phyloP scores from a whole-genome alignment of 2,113 vertebrate species.

The Catharus bicknelli region DNA sequence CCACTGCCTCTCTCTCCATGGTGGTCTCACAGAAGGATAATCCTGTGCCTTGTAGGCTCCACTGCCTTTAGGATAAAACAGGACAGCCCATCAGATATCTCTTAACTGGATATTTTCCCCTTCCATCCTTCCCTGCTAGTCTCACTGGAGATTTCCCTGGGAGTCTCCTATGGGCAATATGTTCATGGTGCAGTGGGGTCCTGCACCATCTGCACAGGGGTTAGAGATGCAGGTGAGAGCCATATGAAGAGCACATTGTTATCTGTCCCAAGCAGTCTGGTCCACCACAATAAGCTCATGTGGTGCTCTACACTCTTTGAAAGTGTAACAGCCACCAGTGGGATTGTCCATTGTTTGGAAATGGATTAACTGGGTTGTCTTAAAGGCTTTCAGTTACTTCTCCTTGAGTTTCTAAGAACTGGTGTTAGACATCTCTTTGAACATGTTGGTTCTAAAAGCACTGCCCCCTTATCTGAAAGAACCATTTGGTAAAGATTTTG shows the following conservation, averaged over 20 bases:
- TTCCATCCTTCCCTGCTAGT: background rate
- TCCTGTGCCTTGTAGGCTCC: background rate
- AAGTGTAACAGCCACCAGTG: fast-evolving
- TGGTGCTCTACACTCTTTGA: background rate
- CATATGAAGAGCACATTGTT: background rate
- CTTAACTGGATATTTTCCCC: background rate
- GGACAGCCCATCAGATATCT: background rate
- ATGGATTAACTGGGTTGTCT: background rate
- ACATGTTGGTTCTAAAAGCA: background rate
- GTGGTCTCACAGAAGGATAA: background rate
- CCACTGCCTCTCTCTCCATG: background rate
- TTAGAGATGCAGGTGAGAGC: background rate
- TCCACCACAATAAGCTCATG: fast-evolving
- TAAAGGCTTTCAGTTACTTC: background rate
- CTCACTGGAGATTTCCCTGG: background rate
- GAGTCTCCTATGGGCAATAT: background rate
- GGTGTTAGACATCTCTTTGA: background rate
- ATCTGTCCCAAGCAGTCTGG: background rate
- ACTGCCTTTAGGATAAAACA: background rate
- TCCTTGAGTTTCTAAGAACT: background rate
- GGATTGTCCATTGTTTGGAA: background rate
- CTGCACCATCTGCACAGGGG: background rate
- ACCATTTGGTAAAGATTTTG: background rate
- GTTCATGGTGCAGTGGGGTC: background rate
- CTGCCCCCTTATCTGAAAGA: background rate